Conservation (phyloP, 2,797 vertebrate genomes). For the Poliocrania exsul region DNA sequence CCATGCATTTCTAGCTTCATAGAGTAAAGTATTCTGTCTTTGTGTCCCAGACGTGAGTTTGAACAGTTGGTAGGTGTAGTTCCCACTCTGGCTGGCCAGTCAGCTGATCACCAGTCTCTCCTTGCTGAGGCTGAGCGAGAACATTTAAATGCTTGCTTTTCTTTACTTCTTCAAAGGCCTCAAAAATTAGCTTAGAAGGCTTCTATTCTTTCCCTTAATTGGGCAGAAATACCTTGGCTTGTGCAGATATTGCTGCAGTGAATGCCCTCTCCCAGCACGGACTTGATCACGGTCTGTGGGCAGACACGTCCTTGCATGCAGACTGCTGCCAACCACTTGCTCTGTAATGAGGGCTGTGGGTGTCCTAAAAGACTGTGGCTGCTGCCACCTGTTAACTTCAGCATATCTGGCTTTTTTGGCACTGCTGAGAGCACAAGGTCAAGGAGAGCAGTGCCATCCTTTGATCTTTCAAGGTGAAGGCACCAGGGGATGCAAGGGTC, state of each 20-base stretch:
- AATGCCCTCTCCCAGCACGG: background rate
- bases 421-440: background rate
- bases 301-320: background rate
- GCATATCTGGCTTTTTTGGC: background rate
- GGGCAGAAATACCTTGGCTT: constrained; percentile 34
- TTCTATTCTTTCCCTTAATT: constrained; percentile 31
- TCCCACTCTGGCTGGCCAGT: background rate
- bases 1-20: background rate
- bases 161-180: background rate
- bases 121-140: background rate
- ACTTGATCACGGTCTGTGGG: background rate
- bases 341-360: background rate
- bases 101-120: background rate
- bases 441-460: background rate
- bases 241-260: background rate
- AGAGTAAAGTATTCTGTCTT: background rate
- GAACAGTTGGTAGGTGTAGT: background rate
- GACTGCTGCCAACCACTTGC: constrained; percentile 33
- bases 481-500: background rate
- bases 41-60: background rate
- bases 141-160: background rate
- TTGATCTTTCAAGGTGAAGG: background rate
- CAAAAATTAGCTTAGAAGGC: constrained; percentile 17
- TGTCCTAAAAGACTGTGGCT: background rate
- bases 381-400: background rate